These are phyloP conservation scores for Cephus pulcher DNA, from an alignment of 2,888 invertebrate genomes.

Conservation along the genomic window DNA sequence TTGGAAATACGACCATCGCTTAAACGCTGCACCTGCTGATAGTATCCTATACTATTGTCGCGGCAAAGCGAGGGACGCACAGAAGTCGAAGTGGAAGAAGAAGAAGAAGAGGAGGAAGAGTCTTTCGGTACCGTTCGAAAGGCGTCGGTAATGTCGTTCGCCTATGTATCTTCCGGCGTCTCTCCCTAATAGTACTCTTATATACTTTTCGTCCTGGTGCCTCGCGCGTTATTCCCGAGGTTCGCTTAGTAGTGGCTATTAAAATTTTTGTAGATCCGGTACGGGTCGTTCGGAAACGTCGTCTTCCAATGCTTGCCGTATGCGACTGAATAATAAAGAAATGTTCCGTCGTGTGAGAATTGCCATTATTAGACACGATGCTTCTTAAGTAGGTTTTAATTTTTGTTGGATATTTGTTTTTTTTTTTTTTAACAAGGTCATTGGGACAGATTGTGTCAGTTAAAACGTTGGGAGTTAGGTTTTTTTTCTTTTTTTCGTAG, in stretches of 20 bases:
- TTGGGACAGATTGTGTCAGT: neutral
- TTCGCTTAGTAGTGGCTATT: neutral
- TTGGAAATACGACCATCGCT: no score
- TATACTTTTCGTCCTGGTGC: neutral
- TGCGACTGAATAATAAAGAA: constrained; percentile 5
- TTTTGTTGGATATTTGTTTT: neutral
- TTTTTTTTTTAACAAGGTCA: neutral
- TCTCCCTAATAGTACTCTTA: neutral
- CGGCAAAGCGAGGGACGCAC: no score
- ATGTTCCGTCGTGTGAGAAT: constrained; percentile 6
- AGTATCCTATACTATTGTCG: no score
- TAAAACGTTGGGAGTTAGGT: constrained; percentile 23
- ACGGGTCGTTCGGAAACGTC: constrained; percentile 1
- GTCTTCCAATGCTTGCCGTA: constrained; percentile 1
- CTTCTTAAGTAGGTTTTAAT: neutral
- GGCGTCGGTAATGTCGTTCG: neutral
- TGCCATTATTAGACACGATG: constrained; percentile 1
- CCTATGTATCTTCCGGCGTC: neutral
- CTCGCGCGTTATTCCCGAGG: neutral
- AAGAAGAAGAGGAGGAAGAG: constrained; percentile 13
- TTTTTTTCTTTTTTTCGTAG: constrained; percentile 14
- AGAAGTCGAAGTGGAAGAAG: neutral
- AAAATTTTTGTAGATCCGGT: neutral
- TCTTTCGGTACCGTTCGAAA: neutral
- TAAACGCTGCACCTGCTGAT: no score